Evolutionary conservation across 2,888 invertebrate genomes (phyloP), one percentile per base, ranked within the genome.

Genomic region (Globia sparganii): DNA sequence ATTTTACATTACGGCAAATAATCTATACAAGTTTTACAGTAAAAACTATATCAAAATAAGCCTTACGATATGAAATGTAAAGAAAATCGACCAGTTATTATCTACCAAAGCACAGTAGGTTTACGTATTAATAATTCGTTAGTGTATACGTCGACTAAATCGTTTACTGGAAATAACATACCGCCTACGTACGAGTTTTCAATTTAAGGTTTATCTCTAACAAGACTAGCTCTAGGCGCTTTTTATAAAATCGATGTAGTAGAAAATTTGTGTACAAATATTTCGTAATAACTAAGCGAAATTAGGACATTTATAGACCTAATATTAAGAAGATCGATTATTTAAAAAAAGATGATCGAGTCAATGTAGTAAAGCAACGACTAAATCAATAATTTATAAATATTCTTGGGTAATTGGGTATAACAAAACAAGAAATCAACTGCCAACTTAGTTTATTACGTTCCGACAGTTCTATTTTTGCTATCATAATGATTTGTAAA

Each of bases 201-300:
- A 81, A 79, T 78, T 53, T 53, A 82, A 81, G 79, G 70, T 82
- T 81, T 87, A 88, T 75, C 56, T 82, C 87, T 90, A 88, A 80
- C 83, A 78, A 74, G 78, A 85, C 87, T 91, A 90, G 86, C 79
- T 88, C 84, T 90, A 91, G 88, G 87, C 88, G 75, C 87, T 80
- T 90, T 89, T 85, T 90, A 89, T 88, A 89, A 91, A 91, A 90
- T 91, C 88, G 90, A 90, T 91, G 88, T 88, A 80, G 85, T 91
- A 91, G 86, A 91, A 90, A 91, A 91, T 68, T 69, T 86, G 85
- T 88, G 84, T 88, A 89, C 83, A 88, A 87, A 86, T 75, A 76
- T 80, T 77, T 75, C 34, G 64, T 81, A 81, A 69, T 70, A 78
- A 83, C 67, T 78, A 84, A 79, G 73, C 78, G 62, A 83, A 86